Percentiles rank a stretch among this genome's conserved stretches.
Conservation (phyloP, 2,888 invertebrate species). For the Ophion ventricosus region DNA sequence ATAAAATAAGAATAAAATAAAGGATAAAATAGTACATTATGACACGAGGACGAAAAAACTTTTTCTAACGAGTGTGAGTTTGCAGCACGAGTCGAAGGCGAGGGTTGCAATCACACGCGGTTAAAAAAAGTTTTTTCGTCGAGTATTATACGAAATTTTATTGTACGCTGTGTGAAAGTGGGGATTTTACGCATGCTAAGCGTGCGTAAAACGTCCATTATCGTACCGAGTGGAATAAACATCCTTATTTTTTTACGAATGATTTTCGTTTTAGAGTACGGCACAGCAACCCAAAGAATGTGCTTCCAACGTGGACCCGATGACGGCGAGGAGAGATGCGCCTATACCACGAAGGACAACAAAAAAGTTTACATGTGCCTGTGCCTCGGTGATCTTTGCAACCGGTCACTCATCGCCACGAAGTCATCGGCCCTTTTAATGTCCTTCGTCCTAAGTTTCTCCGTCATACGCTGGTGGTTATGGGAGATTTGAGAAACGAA, state of each 20-base stretch:
- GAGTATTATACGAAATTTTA: no score
- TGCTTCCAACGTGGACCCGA: slow-evolving; percentile 94
- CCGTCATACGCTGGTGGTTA: slow-evolving; percentile 69
- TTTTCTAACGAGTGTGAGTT: no score
- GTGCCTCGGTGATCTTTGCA: slow-evolving; percentile 95
- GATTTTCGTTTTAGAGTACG: slow-evolving; percentile 88
- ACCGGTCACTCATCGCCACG: slow-evolving; percentile 81
- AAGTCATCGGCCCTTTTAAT: slow-evolving; percentile 60
- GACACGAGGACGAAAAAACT: no score
- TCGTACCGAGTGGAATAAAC: no score
- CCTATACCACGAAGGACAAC: slow-evolving; percentile 92
- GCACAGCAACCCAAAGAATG: slow-evolving; percentile 93
- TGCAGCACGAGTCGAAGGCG: no score
- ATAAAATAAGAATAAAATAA: no score
- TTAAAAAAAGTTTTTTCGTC: no score
- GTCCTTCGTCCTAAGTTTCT: slow-evolving; percentile 56
- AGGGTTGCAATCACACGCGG: no score
- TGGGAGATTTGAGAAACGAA: slow-evolving; percentile 48
- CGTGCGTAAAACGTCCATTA: no score
- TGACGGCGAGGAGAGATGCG: slow-evolving; percentile 95
- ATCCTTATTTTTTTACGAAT: neutral
- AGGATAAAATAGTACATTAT: no score
- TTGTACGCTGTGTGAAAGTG: no score
- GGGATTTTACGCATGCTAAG: no score
- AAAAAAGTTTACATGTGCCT: slow-evolving; percentile 95